Conservation (phyloP, 2,888 invertebrate genomes). For the Thecophora atra region DNA sequence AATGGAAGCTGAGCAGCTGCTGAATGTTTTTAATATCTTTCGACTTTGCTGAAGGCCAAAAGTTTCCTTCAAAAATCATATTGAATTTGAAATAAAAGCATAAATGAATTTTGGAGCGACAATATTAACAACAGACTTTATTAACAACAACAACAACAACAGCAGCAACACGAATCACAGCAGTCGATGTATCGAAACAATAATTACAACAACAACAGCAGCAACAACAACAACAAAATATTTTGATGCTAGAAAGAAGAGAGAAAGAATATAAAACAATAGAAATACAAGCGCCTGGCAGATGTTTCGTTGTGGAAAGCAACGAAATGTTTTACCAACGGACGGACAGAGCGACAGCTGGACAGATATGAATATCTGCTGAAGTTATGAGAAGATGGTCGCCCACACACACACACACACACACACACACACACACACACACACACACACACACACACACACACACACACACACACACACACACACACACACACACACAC, state of each 20-base stretch:
- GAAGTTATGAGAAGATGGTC: background rate
- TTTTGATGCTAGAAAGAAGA: background rate
- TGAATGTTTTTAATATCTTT: no score
- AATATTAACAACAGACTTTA: background rate
- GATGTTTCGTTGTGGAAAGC: background rate
- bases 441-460: background rate
- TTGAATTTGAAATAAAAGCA: conserved; percentile 8
- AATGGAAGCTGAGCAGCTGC: no score
- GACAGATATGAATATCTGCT: background rate
- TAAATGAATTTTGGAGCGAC: background rate
- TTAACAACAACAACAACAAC: conserved; percentile 3
- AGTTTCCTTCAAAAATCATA: background rate
- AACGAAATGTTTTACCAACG: background rate
- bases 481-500: background rate
- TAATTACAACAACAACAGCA: background rate
- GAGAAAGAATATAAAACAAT: background rate
- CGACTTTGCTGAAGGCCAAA: background rate
- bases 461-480: background rate
- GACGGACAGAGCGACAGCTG: background rate
- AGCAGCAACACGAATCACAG: background rate
- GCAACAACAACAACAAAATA: background rate
- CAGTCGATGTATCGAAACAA: background rate
- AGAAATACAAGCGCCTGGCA: background rate
- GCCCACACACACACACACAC: background rate
- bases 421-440: background rate